Percentiles rank a stretch among this genome's conserved stretches.
phyloP scores from a whole-genome alignment of 2,888 invertebrate species.

The Strigamia maritima region DNA sequence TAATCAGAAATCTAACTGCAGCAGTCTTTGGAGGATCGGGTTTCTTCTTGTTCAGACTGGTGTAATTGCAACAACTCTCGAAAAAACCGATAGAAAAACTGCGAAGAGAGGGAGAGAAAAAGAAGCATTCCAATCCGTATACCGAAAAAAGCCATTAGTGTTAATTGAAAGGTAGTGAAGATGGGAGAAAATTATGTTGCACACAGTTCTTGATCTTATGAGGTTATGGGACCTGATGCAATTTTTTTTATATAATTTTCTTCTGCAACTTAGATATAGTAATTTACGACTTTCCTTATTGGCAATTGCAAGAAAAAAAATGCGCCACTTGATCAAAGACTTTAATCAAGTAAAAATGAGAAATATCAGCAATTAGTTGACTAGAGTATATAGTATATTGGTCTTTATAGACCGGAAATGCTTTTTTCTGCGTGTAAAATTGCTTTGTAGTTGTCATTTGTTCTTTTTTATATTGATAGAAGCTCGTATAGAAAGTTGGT shows the following conservation, averaged over 20 bases:
- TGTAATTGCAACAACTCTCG: neutral
- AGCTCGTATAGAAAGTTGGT: neutral
- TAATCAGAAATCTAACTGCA: neutral
- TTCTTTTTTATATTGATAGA: neutral
- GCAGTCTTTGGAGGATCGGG: neutral
- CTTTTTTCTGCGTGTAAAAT: neutral
- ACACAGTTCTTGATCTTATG: neutral
- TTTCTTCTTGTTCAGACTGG: neutral
- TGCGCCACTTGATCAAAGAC: neutral
- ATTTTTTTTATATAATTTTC: neutral
- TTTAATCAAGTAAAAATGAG: neutral
- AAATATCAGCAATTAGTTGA: neutral
- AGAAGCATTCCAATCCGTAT: neutral
- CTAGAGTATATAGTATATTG: too few species aligned
- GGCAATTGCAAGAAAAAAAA: neutral
- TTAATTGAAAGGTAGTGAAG: neutral
- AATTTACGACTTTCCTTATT: neutral
- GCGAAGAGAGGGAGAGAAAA: neutral
- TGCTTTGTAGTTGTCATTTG: neutral
- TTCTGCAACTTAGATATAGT: neutral
- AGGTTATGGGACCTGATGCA: neutral
- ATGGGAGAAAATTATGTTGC: neutral
- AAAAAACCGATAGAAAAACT: neutral
- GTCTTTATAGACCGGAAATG: too few species aligned
- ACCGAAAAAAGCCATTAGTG: neutral